Evolutionary conservation across 1,140 invertebrate species (phyloP), one percentile per base, ranked within the genome.

Genomic region (Laupala kohalensis): DNA sequence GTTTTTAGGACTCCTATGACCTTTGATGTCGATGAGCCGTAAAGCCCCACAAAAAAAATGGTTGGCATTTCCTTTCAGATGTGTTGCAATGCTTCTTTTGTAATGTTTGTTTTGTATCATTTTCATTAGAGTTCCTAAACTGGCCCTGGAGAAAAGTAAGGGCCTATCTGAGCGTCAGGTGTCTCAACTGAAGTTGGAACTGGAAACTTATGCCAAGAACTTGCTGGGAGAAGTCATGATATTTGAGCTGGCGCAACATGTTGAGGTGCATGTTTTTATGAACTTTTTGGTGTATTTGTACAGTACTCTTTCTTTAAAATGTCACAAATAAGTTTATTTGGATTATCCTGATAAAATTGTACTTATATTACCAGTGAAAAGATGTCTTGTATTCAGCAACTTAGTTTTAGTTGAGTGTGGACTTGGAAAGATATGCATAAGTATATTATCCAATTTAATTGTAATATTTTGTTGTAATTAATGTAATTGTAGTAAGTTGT

Each of bases 191-290:
- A 79, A 85, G 62, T 76, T 79, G 29, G 83, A 90, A 76, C 78
- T 93, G 26, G 78, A 85, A 69, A 73, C 81, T 19, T 79, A 88
- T 73, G 86, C 88, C 0, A 76, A 80, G 64, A 77, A 82, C 67
- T 76, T 86, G 24, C 83, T 84, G 66, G 92, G 92, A 15, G 87
- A 91, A 81, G 91, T 90, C 27, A 90, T 93, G 86, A 88, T 94
- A 65, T 90, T 88, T 77, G 86, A 92, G 73, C 77, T 94, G 23
- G 85, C 87, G 19, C 86, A 90, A 76, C 81, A 87, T 76, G 86
- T 91, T 2, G 82, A 88, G 78, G 83, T 67, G 23, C 19, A 2
- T 27, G 6, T 68, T 67, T 72, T 3, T 19, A n/a, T n/a, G n/a
- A n/a, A n/a, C 29, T 70, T 6, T 26, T 70, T 6, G 28, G n/a